Evolutionary conservation across 2,888 invertebrate genomes (phyloP).

Genomic region (Caenorhabditis sp.): DNA sequence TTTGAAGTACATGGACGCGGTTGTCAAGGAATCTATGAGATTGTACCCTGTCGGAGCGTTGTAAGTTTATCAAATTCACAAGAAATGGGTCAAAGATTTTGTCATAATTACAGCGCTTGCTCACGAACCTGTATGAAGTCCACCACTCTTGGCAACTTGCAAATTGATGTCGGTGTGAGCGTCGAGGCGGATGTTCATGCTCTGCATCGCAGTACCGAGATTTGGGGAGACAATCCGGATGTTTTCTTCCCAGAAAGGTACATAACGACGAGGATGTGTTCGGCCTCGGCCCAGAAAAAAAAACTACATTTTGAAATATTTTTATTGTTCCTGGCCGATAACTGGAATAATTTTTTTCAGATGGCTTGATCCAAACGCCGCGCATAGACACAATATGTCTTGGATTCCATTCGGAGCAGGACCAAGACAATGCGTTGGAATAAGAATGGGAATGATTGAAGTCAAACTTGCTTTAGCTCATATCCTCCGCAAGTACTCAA

Average conservation of each 20-base stretch:
- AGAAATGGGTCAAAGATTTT: too few relatives aligned
- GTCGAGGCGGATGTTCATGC: constrained; percentile 70
- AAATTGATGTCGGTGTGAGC: constrained; percentile 67
- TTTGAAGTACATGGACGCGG: constrained; percentile 70
- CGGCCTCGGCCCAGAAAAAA: too few relatives aligned
- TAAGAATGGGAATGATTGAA: constrained; percentile 72
- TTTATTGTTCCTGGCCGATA: not conserved
- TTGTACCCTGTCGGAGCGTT: constrained; percentile 71
- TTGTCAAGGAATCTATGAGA: constrained; percentile 72
- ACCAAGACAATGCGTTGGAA: constrained; percentile 74
- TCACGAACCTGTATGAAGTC: constrained; percentile 64
- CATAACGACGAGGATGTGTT: too few relatives aligned
- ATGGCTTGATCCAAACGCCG: constrained; percentile 50
- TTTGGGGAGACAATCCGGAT: constrained; percentile 76
- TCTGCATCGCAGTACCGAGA: constrained; percentile 68
- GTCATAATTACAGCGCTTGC: constrained; percentile 70
- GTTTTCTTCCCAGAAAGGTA: constrained; percentile 74
- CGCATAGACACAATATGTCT: constrained; percentile 49
- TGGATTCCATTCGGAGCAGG: constrained; percentile 74
- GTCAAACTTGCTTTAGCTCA: constrained; percentile 69
- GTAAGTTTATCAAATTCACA: constrained; percentile 56
- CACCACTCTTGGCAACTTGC: constrained; percentile 64
- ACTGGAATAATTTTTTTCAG: constrained; percentile 30
- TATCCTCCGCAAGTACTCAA: constrained; percentile 63
- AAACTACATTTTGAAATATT: not conserved